A percentile compares a stretch with the other conserved stretches of the same genome.
Conservation (phyloP, 2,113 vertebrate genomes). For the Cyprinodon variegatus region DNA sequence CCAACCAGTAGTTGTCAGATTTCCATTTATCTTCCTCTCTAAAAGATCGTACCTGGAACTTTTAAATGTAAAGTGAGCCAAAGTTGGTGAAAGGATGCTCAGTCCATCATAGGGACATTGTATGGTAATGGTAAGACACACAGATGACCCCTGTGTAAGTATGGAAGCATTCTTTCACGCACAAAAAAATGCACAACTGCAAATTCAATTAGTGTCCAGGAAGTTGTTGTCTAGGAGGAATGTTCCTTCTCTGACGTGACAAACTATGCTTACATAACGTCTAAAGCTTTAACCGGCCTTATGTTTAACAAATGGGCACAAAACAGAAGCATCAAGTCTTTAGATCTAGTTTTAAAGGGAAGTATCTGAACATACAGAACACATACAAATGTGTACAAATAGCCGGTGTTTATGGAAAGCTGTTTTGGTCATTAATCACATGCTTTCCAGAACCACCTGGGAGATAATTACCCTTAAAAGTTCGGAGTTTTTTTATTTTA, state of each 20-base stretch:
- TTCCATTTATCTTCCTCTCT: background rate
- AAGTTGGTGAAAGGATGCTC: conserved; percentile 14
- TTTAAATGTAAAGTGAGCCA: conserved; percentile 1
- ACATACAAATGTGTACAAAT: conserved; percentile 26
- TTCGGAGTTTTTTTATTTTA: too few relatives aligned
- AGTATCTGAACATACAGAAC: conserved; percentile 23
- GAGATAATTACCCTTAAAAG: too few relatives aligned
- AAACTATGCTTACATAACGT: conserved; percentile 63
- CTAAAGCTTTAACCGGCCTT: conserved; percentile 33
- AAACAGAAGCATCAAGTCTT: conserved; percentile 21
- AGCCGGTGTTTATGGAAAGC: too few relatives aligned
- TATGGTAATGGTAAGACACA: conserved; percentile 9
- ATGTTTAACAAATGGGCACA: conserved; percentile 25
- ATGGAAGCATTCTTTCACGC: conserved; percentile 26
- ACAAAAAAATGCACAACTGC: conserved; percentile 38
- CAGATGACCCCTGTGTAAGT: conserved; percentile 28
- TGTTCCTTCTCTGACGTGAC: conserved; percentile 50
- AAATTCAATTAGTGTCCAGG: conserved; percentile 70
- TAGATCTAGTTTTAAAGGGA: conserved; percentile 10
- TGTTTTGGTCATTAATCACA: too few relatives aligned
- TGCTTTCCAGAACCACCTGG: too few relatives aligned
- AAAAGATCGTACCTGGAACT: background rate
- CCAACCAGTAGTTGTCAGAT: too few relatives aligned
- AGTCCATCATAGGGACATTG: background rate
- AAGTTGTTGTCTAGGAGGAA: conserved; percentile 61